These are phyloP conservation scores for Pteruthius melanotis DNA, from an alignment of 2,113 vertebrate species.

Conservation along the genomic window DNA sequence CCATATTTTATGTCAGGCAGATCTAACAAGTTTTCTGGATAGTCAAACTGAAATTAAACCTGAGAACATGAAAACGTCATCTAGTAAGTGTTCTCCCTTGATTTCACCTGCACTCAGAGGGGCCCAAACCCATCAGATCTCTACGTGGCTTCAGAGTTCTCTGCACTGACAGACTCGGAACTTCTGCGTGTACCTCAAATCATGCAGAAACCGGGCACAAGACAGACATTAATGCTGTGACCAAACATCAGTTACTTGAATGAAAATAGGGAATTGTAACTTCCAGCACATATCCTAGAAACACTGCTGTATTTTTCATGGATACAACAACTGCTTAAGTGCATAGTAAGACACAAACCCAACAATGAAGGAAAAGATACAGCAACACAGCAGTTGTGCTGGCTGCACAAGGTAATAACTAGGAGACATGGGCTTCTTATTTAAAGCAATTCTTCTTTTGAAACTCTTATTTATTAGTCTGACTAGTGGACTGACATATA, in stretches of 20 bases:
- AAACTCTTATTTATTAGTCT: neutral
- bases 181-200: accelerated
- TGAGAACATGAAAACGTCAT: neutral
- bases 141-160: neutral
- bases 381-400: neutral
- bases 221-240: neutral
- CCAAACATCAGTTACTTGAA: neutral
- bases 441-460: neutral
- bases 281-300: neutral
- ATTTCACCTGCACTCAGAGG: neutral
- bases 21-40: neutral
- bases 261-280: neutral
- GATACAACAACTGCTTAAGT: neutral
- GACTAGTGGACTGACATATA: neutral
- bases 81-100: neutral
- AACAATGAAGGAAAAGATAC: neutral
- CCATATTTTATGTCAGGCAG: accelerated
- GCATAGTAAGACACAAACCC: neutral
- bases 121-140: neutral
- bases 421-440: neutral
- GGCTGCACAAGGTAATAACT: neutral
- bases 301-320: neutral
- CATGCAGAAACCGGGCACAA: neutral
- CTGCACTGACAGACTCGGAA: neutral
- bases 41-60: neutral